These are phyloP conservation scores for Montipora capricornis DNA, from an alignment of 64 coral and sea anemone genomes.

Conservation along the genomic window DNA sequence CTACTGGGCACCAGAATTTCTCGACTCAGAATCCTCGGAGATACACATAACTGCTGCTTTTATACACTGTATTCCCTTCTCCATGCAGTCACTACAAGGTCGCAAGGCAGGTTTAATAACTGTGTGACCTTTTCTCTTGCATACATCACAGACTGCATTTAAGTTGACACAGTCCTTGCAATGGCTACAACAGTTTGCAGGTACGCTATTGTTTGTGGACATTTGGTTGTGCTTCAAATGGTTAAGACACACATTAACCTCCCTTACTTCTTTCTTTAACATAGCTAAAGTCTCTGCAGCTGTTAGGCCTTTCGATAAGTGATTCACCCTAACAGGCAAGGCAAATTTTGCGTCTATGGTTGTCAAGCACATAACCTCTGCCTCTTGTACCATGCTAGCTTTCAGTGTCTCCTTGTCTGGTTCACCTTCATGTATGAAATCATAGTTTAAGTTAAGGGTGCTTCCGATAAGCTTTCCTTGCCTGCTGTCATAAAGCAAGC, in stretches of 20 bases:
- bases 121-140: constrained; percentile 50
- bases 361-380: constrained; percentile 53
- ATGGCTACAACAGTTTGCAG: constrained; percentile 36
- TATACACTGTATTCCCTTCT: constrained; percentile 58
- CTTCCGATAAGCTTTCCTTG: constrained; percentile 78
- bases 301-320: background rate
- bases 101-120: constrained; percentile 66
- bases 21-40: constrained; percentile 69
- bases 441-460: constrained; percentile 25
- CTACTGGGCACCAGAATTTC: constrained; percentile 56
- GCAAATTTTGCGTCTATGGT: background rate
- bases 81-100: constrained; percentile 52
- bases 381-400: constrained; percentile 53
- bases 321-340: background rate
- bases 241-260: constrained; percentile 72
- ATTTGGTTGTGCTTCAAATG: constrained; percentile 68
- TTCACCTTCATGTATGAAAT: constrained; percentile 60
- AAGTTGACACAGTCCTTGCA: constrained; percentile 25
- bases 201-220: constrained; percentile 15
- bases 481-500: constrained; percentile 79
- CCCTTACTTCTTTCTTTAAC: constrained; percentile 69
- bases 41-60: constrained; percentile 70
- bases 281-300: constrained; percentile 59
- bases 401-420: constrained; percentile 74
- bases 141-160: constrained; percentile 54